phyloP scores from a whole-genome alignment of 2,113 vertebrate genomes.

The Vulpes ferrilata region DNA sequence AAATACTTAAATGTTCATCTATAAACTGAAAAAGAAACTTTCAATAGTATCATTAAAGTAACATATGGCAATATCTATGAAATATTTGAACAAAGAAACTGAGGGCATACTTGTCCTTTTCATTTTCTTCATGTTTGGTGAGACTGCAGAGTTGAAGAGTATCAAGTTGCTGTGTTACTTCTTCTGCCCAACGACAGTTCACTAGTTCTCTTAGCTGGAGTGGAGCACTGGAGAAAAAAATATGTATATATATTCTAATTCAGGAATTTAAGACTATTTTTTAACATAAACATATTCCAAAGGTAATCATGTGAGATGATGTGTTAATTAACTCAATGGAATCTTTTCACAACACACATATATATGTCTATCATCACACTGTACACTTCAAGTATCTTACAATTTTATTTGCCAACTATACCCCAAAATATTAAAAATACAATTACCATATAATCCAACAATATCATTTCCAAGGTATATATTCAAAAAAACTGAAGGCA shows the following conservation, averaged over 20 bases:
- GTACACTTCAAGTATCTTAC: background rate
- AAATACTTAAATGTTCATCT: background rate
- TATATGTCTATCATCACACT: background rate
- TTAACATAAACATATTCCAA: constrained; percentile 14
- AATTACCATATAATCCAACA: background rate
- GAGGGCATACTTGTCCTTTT: constrained; percentile 96
- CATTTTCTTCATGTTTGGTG: constrained; percentile 98
- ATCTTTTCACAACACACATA: background rate
- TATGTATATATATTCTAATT: constrained; percentile 32
- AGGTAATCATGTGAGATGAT: background rate
- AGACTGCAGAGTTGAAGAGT: constrained; percentile 98
- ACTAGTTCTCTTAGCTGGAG: constrained; percentile 97
- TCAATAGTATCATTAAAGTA: constrained; percentile 31
- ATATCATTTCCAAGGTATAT: background rate
- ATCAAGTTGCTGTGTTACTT: constrained; percentile 98
- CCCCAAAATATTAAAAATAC: background rate
- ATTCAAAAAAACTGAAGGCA: background rate
- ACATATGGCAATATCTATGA: background rate
- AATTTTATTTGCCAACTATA: background rate
- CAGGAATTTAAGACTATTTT: constrained; percentile 54
- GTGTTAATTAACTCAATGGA: background rate
- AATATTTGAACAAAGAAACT: background rate
- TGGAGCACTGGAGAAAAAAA: constrained; percentile 90
- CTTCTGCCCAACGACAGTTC: constrained; percentile 99
- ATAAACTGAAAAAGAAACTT: background rate